Percentiles rank a stretch among this genome's conserved stretches.
Conservation (phyloP, 2,113 vertebrate genomes). For the Pangasianodon gigas region DNA sequence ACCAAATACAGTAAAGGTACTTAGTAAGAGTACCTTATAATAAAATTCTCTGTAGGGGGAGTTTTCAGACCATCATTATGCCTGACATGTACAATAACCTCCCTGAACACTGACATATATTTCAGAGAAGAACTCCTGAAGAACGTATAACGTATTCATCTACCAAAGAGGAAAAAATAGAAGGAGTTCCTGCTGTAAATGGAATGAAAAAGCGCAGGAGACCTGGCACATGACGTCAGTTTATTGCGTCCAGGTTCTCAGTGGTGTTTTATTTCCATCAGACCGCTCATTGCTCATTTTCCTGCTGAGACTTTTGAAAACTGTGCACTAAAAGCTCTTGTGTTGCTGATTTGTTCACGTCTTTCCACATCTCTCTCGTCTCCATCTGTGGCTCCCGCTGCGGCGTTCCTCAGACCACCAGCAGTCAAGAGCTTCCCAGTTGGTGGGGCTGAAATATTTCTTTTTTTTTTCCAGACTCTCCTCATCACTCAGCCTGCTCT, state of each 20-base stretch:
- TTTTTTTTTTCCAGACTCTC: background rate
- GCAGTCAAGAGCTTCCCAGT: constrained; percentile 4
- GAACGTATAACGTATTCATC: background rate
- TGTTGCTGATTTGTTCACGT: background rate
- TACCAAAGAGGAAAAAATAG: background rate
- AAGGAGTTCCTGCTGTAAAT: background rate
- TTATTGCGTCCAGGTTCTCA: background rate
- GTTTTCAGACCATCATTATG: background rate
- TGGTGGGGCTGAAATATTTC: background rate
- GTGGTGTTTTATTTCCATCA: background rate
- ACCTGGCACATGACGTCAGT: background rate
- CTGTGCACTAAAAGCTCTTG: background rate
- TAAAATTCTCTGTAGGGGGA: background rate
- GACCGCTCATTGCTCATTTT: background rate
- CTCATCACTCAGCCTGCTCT: background rate
- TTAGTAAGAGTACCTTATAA: background rate
- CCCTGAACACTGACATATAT: background rate
- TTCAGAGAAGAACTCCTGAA: background rate
- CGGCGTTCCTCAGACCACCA: background rate
- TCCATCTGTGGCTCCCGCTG: constrained; percentile 9
- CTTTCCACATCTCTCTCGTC: background rate
- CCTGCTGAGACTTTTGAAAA: background rate
- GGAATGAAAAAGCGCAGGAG: background rate
- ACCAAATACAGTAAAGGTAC: background rate
- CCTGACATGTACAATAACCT: background rate